Percentiles rank a stretch among this genome's conserved stretches.
Conservation (phyloP, 2,113 vertebrate genomes). For the Channa argus region DNA sequence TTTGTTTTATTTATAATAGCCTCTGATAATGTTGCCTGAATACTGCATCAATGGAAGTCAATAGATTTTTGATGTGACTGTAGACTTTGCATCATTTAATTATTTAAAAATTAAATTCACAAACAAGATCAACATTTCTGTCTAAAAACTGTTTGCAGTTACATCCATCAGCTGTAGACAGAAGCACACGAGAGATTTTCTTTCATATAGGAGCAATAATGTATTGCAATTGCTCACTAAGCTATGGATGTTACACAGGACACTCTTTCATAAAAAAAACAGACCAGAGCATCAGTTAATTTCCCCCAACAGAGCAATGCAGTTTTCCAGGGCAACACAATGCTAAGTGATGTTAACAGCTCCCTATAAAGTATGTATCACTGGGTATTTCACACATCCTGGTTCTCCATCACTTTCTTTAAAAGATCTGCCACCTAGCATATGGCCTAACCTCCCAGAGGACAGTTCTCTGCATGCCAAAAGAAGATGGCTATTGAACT, state of each 20-base stretch:
- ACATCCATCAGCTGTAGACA: background rate
- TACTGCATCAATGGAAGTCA: too few relatives aligned
- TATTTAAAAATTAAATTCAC: too few relatives aligned
- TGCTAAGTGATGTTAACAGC: slow-evolving; percentile 48
- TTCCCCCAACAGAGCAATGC: slow-evolving; percentile 21
- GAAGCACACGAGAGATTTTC: background rate
- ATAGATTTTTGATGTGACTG: too few relatives aligned
- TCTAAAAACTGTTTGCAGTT: background rate
- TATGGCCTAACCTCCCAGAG: slow-evolving; percentile 13
- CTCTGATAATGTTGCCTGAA: too few relatives aligned
- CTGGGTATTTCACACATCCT: slow-evolving; percentile 54
- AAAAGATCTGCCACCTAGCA: slow-evolving; percentile 57
- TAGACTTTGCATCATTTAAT: too few relatives aligned
- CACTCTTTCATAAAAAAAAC: slow-evolving; percentile 10
- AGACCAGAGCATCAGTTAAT: slow-evolving; percentile 12
- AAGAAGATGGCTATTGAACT: slow-evolving; percentile 4
- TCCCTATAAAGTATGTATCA: slow-evolving; percentile 49
- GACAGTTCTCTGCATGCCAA: background rate
- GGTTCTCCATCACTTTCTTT: slow-evolving; percentile 25
- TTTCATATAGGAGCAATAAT: background rate
- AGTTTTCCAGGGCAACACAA: slow-evolving; percentile 14
- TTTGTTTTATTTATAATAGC: too few relatives aligned
- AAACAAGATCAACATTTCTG: too few relatives aligned
- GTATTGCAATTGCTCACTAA: slow-evolving; percentile 1
- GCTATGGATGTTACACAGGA: background rate